Percentiles rank a stretch among this genome's conserved stretches.
Evolutionary conservation across 2,888 invertebrate species (phyloP).

Genomic region (Rugalucina vietnamica): DNA sequence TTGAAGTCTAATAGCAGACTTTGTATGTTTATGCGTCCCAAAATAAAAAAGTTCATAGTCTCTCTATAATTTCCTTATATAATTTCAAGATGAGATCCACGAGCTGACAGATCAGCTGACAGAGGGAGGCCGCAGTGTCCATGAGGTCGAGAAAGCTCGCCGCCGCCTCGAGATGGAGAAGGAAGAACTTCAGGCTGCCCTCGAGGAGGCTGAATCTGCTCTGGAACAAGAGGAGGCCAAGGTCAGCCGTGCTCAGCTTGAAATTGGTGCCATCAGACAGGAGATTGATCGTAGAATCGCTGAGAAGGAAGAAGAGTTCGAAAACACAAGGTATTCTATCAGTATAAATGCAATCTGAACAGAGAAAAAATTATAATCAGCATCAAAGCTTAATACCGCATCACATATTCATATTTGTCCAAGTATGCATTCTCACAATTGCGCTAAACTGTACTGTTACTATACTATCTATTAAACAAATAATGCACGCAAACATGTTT

Average conservation of each 20-base stretch:
- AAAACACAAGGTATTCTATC: conserved; percentile 95
- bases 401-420: too few relatives aligned
- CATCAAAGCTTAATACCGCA: too few relatives aligned
- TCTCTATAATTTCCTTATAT: background rate
- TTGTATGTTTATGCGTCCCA: too few relatives aligned
- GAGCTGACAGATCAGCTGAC: conserved; percentile 99
- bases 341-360: too few relatives aligned
- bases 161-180: conserved; percentile 99
- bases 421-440: too few relatives aligned
- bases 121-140: conserved; percentile 99
- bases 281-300: conserved; percentile 99
- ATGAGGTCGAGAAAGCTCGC: conserved; percentile 99
- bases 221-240: conserved; percentile 99
- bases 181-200: conserved; percentile 99
- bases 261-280: conserved; percentile 98
- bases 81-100: conserved; percentile 95
- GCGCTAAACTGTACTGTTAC: too few relatives aligned
- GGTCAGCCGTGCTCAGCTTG: conserved; percentile 94
- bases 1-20: too few relatives aligned
- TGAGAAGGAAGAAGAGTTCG: conserved; percentile 99
- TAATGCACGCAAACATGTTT: too few relatives aligned
- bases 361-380: background rate
- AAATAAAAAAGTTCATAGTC: too few relatives aligned
- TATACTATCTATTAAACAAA: too few relatives aligned
- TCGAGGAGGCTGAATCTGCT: conserved; percentile 99